Percentiles rank a stretch among this genome's conserved stretches.
These are phyloP conservation scores for Pseudococcus jackbeardsleyi DNA, from an alignment of 2,888 invertebrate species.

Conservation along the genomic window DNA sequence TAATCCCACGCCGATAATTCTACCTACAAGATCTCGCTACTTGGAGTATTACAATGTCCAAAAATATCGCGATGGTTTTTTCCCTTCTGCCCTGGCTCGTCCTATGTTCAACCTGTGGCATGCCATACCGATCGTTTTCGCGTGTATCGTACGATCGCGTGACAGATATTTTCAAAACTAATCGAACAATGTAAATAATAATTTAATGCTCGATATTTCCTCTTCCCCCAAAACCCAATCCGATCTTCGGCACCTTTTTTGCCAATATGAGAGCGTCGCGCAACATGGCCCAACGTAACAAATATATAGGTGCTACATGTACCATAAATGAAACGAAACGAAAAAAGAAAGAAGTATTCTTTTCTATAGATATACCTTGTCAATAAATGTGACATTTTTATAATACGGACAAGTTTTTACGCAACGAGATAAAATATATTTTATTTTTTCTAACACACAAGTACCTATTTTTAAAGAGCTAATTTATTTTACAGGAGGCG, in stretches of 20 bases:
- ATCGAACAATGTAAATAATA: slow-evolving; percentile 40
- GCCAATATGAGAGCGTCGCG: not conserved
- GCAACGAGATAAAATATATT: not conserved
- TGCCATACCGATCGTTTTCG: slow-evolving; percentile 1
- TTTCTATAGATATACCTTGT: not conserved
- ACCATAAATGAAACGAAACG: not conserved
- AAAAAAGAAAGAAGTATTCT: not conserved
- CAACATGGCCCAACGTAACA: not conserved
- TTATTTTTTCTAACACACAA: not conserved
- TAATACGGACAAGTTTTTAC: not conserved
- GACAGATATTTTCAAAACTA: slow-evolving; percentile 23
- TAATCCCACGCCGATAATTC: slow-evolving; percentile 26
- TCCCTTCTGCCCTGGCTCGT: not conserved
- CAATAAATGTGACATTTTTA: not conserved
- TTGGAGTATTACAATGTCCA: not conserved
- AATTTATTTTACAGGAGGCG: not conserved
- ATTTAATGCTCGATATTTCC: slow-evolving; percentile 23
- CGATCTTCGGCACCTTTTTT: not conserved
- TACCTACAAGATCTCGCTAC: not conserved
- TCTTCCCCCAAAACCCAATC: not conserved
- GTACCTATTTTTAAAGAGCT: not conserved
- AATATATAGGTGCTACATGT: not conserved
- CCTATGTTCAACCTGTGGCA: not conserved
- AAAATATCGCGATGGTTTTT: not conserved
- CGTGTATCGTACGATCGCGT: not conserved